These are phyloP conservation scores for Euproctis similis DNA, from an alignment of 2,888 invertebrate genomes.

Conservation along the genomic window DNA sequence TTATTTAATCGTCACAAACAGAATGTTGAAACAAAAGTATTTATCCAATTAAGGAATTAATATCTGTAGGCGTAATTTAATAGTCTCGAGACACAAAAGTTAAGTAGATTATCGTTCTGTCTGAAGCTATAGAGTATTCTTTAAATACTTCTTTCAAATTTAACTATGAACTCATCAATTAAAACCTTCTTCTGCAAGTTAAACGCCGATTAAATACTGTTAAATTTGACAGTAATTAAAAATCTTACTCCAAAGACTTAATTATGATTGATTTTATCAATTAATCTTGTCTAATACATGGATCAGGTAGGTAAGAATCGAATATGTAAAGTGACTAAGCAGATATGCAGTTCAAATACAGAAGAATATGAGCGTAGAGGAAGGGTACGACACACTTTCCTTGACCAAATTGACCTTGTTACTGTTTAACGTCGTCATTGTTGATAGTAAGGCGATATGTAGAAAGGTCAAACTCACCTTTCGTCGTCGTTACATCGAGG, in stretches of 20 bases:
- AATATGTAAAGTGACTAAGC: too few species aligned
- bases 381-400: too few species aligned
- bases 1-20: too few species aligned
- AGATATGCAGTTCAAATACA: too few species aligned
- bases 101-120: conserved; percentile 18
- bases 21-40: conserved; percentile 6
- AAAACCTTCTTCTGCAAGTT: not conserved
- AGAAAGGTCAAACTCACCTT: conserved; percentile 34
- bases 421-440: too few species aligned
- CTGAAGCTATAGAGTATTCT: conserved; percentile 12
- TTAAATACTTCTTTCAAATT: conserved; percentile 15
- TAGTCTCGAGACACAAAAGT: conserved; percentile 17
- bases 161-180: conserved; percentile 13
- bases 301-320: too few species aligned
- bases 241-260: conserved; percentile 1
- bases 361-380: too few species aligned
- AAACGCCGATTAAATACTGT: conserved; percentile 4
- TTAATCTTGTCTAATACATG: too few species aligned
- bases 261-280: too few species aligned
- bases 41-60: conserved; percentile 20
- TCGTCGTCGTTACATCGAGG: conserved; percentile 62
- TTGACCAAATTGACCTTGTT: too few species aligned
- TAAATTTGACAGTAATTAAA: conserved; percentile 8
- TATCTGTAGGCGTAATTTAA: conserved; percentile 22
- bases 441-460: too few species aligned